phyloP scores from a whole-genome alignment of 2,888 invertebrate species.

The Junonia oenone region DNA sequence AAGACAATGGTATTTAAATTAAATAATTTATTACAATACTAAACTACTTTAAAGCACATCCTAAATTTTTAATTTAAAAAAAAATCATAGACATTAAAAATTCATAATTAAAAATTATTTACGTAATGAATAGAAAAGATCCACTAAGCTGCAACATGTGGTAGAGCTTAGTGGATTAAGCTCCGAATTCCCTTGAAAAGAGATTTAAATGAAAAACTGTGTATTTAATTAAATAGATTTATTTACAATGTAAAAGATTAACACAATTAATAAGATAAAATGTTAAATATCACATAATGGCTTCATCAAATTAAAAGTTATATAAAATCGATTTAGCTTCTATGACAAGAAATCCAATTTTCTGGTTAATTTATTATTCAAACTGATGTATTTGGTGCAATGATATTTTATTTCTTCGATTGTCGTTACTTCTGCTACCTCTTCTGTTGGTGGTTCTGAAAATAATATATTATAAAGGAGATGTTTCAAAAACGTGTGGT shows the following conservation, averaged over 20 bases:
- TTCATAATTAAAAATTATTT: no score
- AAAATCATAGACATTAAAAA: no score
- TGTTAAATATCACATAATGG: not conserved
- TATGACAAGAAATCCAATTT: constrained; percentile 38
- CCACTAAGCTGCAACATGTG: no score
- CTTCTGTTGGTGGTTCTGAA: constrained; percentile 58
- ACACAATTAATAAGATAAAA: not conserved
- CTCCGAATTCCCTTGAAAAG: not conserved
- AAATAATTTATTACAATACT: no score
- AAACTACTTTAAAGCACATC: no score
- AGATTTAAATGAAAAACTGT: not conserved
- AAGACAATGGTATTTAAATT: no score
- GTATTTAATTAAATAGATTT: not conserved
- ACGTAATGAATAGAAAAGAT: no score
- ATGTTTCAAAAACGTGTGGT: no score
- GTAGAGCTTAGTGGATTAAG: not conserved
- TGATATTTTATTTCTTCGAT: constrained; percentile 61
- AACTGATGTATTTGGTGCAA: constrained; percentile 53
- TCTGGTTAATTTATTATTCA: constrained; percentile 52
- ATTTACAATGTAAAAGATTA: not conserved
- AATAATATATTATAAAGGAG: no score
- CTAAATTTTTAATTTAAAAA: no score
- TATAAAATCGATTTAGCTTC: not conserved
- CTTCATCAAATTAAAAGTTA: constrained; percentile 1
- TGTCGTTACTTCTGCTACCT: constrained; percentile 57